Evolutionary conservation across 2,797 vertebrate genomes (phyloP).

Genomic region (Scleropages formosus): DNA sequence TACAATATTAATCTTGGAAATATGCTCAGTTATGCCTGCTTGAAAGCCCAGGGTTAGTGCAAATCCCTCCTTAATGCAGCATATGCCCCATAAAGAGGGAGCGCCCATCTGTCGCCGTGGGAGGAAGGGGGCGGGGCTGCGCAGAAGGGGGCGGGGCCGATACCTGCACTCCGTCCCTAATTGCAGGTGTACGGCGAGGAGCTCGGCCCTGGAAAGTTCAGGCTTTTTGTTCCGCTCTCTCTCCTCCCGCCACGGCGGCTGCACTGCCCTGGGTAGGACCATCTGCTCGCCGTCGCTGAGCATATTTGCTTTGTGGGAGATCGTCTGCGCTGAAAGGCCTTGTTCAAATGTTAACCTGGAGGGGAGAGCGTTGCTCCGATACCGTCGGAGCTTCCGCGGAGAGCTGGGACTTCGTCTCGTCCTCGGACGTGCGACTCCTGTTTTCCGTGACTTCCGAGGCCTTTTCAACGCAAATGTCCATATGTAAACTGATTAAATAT

Average conservation of each 20-base stretch:
- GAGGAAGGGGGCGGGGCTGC: slow-evolving; percentile 33
- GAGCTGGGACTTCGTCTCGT: not conserved
- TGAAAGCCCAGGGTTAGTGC: slow-evolving; percentile 61
- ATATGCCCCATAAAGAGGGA: slow-evolving; percentile 57
- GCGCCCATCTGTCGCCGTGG: slow-evolving; percentile 68
- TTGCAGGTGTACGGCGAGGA: slow-evolving; percentile 69
- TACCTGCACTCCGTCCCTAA: slow-evolving; percentile 61
- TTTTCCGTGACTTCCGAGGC: not conserved
- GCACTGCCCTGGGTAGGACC: slow-evolving; percentile 59
- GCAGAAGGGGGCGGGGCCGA: slow-evolving; percentile 47
- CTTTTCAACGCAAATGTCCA: too few species aligned
- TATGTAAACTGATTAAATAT: too few species aligned
- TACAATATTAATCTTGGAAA: slow-evolving; percentile 65
- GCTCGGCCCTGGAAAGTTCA: slow-evolving; percentile 59
- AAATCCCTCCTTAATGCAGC: slow-evolving; percentile 64
- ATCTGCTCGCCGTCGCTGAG: slow-evolving; percentile 70
- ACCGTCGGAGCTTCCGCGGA: not conserved
- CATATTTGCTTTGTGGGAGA: slow-evolving; percentile 71
- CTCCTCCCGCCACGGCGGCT: slow-evolving; percentile 39
- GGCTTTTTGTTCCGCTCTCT: slow-evolving; percentile 66
- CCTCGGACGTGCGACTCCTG: slow-evolving; percentile 1
- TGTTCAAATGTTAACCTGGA: slow-evolving; percentile 74
- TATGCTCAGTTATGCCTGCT: slow-evolving; percentile 54
- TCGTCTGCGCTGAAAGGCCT: slow-evolving; percentile 65
- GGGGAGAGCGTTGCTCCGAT: slow-evolving; percentile 43